Conservation (phyloP, 2,797 vertebrate genomes). For the Sylvilagus floridanus region DNA sequence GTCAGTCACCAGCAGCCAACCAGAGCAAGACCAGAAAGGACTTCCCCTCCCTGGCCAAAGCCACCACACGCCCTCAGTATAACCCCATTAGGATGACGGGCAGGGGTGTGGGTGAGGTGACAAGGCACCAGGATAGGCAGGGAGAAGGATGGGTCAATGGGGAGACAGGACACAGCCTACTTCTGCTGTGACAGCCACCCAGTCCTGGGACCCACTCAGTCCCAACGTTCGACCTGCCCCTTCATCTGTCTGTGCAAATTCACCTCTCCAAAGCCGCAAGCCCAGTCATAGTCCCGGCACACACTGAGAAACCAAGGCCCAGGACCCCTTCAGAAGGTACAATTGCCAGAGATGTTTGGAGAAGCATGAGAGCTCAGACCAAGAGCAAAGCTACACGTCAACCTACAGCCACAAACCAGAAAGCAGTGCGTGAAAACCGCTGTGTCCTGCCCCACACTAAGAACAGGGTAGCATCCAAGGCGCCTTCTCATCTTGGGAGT, state of each 20-base stretch:
- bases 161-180: background rate
- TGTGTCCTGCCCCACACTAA: background rate
- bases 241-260: background rate
- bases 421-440: background rate
- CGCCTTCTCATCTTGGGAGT: background rate
- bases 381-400: background rate
- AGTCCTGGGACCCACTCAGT: background rate
- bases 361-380: background rate
- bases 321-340: background rate
- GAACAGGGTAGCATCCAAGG: background rate
- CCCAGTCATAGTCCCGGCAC: background rate
- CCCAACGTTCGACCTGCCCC: background rate
- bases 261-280: background rate
- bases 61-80: too few relatives aligned
- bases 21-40: background rate
- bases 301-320: background rate
- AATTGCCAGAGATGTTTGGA: background rate
- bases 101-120: background rate
- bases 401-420: background rate
- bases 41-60: background rate
- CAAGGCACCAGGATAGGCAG: background rate
- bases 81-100: background rate
- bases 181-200: background rate
- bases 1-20: background rate
- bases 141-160: background rate